Evolutionary conservation across 2,888 invertebrate genomes (phyloP), one percentile per base, ranked within the genome.

Genomic region (Eurytoma californica): DNA sequence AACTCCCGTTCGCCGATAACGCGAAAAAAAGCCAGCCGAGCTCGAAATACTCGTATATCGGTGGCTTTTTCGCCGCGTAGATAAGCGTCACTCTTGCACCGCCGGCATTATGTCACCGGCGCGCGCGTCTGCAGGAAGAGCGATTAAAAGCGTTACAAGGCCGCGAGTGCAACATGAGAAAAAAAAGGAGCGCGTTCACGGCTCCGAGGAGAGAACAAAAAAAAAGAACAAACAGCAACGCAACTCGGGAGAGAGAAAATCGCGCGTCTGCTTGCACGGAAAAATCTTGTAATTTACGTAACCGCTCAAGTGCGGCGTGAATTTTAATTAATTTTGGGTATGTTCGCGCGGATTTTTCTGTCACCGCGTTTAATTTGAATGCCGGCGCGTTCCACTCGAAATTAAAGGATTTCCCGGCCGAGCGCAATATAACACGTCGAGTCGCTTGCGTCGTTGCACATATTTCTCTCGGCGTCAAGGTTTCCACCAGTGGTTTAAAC

Each of bases 61-160:
- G 30, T 30, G 39, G 9, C 7, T 39, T 39, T 39, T 39, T 39
- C 39, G 16, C 49, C 51, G 24, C 49, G 61, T 14, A n/a, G 76
- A 76, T 76, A 77, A 77, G 70, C 65, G 53, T 63, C 76, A 69
- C 57, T 69, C 65, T 70, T 28, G 60, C 66, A 66, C 58, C 69
- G 77, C 51, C 13, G 63, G 73, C 14, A 49, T 77, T 73, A 77
- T 77, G 72, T 77, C 80, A 80, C 73, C 77, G 65, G 14, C 20
- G 55, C 55, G 53, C 61, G 76, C 69, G 73, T 80, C 80, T 81
- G 84, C 83, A 84, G 83, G 84, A 82, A 83, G 83, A 82, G 81
- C 79, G 82, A 82, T 83, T 80, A 81, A 82, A 83, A 82, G 82
- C 76, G 82, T 84, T 83, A 82, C 84, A 84, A 84, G 84, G 84